These are phyloP conservation scores for Chaitophorus viminalis DNA, from an alignment of 2,888 invertebrate genomes.

Conservation along the genomic window DNA sequence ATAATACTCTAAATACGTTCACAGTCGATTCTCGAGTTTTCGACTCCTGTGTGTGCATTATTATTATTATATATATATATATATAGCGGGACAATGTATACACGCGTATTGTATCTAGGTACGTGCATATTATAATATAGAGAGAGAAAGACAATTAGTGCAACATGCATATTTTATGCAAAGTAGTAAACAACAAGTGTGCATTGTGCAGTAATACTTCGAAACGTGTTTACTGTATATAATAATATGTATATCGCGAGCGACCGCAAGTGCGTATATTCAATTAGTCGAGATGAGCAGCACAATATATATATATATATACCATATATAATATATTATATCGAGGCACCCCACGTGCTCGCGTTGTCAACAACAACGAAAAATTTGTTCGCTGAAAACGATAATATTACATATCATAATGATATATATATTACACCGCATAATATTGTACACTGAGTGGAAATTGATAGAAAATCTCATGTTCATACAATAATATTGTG, in stretches of 20 bases:
- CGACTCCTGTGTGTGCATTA: neutral
- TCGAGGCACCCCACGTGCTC: no score
- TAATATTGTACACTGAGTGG: no score
- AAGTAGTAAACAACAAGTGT: neutral
- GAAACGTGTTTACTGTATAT: constrained; percentile 13
- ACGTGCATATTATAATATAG: neutral
- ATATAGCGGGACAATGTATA: neutral
- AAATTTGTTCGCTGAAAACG: no score
- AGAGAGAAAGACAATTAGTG: neutral
- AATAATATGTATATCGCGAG: neutral
- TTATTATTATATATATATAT: no score
- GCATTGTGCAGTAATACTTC: neutral
- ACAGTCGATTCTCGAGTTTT: neutral
- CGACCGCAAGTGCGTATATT: neutral
- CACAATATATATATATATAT: no score
- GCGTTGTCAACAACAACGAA: no score
- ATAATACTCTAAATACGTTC: neutral
- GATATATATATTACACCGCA: no score
- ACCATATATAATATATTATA: no score
- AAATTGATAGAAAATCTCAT: no score
- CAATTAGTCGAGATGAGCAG: neutral
- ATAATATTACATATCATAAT: no score
- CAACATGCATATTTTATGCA: constrained; percentile 6
- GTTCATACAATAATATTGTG: no score
- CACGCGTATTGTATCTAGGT: neutral